Percentiles rank a stretch among this genome's conserved stretches.
Conservation (phyloP, 2,113 vertebrate species). For the Daboia siamensis region DNA sequence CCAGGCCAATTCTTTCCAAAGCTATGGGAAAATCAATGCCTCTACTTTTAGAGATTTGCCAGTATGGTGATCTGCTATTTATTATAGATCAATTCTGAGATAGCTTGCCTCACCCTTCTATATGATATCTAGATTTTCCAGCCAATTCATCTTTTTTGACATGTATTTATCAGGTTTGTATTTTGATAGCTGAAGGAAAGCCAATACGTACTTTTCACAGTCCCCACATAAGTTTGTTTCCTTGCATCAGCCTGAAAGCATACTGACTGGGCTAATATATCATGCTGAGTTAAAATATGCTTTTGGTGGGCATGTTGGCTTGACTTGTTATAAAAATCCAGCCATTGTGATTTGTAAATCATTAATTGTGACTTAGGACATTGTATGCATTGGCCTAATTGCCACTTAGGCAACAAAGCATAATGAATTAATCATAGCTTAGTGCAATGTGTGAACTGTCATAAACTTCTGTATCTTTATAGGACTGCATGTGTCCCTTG, state of each 20-base stretch:
- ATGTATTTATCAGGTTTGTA: background rate
- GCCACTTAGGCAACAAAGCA: background rate
- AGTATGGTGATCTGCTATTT: background rate
- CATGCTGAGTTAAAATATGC: background rate
- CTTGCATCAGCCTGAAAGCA: background rate
- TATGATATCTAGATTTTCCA: background rate
- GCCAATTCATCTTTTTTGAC: background rate
- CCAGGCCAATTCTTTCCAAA: background rate
- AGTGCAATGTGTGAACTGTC: background rate
- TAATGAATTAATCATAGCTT: background rate
- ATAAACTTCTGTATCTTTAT: background rate
- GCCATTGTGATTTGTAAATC: background rate
- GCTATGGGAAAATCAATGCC: background rate
- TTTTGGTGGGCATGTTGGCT: background rate
- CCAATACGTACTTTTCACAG: background rate
- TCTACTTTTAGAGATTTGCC: background rate
- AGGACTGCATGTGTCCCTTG: background rate
- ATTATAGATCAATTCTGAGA: background rate
- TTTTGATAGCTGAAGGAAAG: background rate
- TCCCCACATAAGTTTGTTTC: background rate
- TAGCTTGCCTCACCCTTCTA: background rate
- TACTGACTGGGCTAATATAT: background rate
- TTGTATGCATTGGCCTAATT: background rate
- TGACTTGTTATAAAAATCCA: background rate
- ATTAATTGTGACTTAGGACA: background rate